Base-by-base conservation (phyloP, 2,113 vertebrate species). In the Macroglossus sobrinus region DNA sequence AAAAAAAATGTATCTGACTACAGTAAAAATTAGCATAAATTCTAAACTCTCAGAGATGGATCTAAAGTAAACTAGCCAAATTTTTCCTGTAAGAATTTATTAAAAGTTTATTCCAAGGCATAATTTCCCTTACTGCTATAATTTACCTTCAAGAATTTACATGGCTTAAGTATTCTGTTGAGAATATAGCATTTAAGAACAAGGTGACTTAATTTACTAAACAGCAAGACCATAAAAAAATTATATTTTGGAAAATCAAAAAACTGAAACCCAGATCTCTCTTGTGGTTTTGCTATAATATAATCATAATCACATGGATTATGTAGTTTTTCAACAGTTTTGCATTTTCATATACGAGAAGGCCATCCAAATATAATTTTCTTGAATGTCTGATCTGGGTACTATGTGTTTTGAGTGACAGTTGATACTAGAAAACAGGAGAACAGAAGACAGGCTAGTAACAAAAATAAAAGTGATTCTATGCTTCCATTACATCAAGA, bases 171-270 rank as follows among this genome's bases (percentile, higher is more conserved):
- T 21, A 22, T 80, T 69, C 71, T 68, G 91, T 85, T 64, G 64
- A 92, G 78, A 89, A 45, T 89, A 81, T 55, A 93, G 22, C 55
- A 91, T 76, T 95, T 69, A 88, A 94, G 35, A 79, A 47, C 38
- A 64, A 93, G 16, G 2, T 72, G 80, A 93, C n/a, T 26, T 76
- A 75, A 33, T 5, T 63, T 53, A 79, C 91, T 61, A 82, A 89
- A 76, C 74, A 71, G 24, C 28, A 87, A 84, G 5, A 85, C 47
- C 47, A 91, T 47, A 80, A 86, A 95, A 78, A 63, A 75, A 0
- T n/a, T 61, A 4, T 81, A 68, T 64, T 40, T 84, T 87, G 24
- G 4, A 87, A 33, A 94, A 47, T 35, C 43, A 59, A 38, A 19
- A 90, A 94, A 75, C 30, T 79, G 13, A 63, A 84, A 66, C n/a